Evolutionary conservation across 2,797 vertebrate species (phyloP), one percentile per base, ranked within the genome.

Genomic region (Sphaeramia orbicularis): DNA sequence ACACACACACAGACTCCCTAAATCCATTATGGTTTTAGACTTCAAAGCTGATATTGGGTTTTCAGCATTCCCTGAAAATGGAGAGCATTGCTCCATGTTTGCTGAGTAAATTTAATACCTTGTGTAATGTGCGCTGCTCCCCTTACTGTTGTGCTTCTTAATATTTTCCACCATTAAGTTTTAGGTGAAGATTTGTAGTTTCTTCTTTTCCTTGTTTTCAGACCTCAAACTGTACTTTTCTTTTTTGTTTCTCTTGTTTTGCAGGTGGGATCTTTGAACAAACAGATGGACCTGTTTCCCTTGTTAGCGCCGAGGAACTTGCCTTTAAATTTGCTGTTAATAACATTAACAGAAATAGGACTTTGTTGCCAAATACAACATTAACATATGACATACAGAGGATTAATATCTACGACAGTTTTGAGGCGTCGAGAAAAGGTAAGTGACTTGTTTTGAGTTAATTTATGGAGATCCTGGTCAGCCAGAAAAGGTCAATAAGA

Each of bases 321-420:
- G 98, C 98, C 80, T 99, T 99, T 91, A 94, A 98, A 76, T 99
- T 99, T 88, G 98, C 98, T 3, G 98, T 98, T 87, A 99, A 98
- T 81, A 99, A 98, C 82, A 99, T 99, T 75, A 99, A 99, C 90
- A 95, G 98, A 89, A 99, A 99, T 92, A 95, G 98, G 80, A 99
- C 98, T 48, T 87, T 99, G 90, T 73, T 99, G 90, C 98, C 98
- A 74, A 99, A 99, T 92, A 99, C 98, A 11, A 99, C 98, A 7
- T 84, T 99, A 57, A 99, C 98, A 36, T 99, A 99, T 0, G 98
- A 99, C 92, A 99, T 99, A 84, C 98, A 99, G 92, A 96, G 98
- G 95, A 99, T 99, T 91, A 98, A 99, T 89, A 98, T 99, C 92
- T 99, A 99, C 0, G 98, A 99, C 94, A 99, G 98, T 91, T 99